Conservation (phyloP, 2,797 vertebrate species). For the Thripadectes ignobilis region DNA sequence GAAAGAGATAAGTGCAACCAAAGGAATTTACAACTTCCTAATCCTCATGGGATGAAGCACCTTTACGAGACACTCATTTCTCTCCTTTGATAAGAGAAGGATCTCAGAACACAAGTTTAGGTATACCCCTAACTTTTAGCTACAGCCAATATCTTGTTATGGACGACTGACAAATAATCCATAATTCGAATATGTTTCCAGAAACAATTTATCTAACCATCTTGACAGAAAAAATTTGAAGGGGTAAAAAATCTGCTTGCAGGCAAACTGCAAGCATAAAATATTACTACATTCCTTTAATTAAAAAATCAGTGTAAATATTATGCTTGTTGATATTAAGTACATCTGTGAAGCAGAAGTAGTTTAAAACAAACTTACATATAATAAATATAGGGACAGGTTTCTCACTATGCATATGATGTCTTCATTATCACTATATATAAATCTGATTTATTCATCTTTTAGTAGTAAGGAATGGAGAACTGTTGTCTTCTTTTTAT, state of each 20-base stretch:
- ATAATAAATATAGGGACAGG: background rate
- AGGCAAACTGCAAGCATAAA: conserved; percentile 43
- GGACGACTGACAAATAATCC: background rate
- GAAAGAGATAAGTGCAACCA: background rate
- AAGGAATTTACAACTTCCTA: background rate
- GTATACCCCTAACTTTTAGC: background rate
- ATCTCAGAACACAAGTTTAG: background rate
- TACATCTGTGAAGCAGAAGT: background rate
- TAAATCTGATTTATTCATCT: background rate
- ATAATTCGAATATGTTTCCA: conserved; percentile 31
- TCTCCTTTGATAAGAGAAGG: background rate
- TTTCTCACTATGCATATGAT: conserved; percentile 13
- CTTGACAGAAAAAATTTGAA: conserved; percentile 49
- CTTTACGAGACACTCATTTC: background rate
- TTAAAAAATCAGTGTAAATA: conserved; percentile 62
- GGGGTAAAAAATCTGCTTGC: background rate
- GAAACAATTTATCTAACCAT: conserved; percentile 53
- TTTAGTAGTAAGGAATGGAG: background rate
- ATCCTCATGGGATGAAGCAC: background rate
- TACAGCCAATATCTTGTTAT: background rate
- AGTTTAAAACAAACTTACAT: conserved; percentile 15
- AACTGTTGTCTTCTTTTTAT: background rate
- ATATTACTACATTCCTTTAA: conserved; percentile 47
- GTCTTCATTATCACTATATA: conserved; percentile 11
- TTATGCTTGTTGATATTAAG: conserved; percentile 28